Conservation (phyloP, 1,140 invertebrate species). For the Drosophila murphyi region DNA sequence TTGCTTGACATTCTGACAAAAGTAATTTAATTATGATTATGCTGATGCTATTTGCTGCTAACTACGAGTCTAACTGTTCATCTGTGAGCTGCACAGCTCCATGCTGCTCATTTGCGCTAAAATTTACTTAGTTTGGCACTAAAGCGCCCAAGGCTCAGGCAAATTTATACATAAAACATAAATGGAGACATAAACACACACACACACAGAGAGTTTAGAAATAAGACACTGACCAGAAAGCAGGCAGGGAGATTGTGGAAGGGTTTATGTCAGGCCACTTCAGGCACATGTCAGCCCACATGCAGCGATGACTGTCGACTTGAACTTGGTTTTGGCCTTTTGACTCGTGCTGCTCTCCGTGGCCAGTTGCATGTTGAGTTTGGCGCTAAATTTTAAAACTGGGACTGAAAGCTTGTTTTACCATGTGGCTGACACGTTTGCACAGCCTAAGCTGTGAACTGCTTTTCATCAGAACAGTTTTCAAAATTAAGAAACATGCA, state of each 20-base stretch:
- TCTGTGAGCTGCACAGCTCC: constrained; percentile 42
- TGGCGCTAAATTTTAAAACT: constrained; percentile 74
- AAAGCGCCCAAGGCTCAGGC: constrained; percentile 67
- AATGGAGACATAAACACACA: constrained; percentile 49
- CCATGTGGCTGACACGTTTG: constrained; percentile 26
- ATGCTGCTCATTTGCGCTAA: constrained; percentile 72
- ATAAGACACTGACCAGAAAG: constrained; percentile 24
- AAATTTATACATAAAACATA: constrained; percentile 79
- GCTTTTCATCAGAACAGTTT: constrained; percentile 52
- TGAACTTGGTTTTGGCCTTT: constrained; percentile 37
- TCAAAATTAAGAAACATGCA: constrained; percentile 54
- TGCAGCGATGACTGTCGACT: constrained; percentile 39
- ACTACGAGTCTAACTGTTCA: constrained; percentile 43
- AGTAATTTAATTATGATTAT: constrained; percentile 82
- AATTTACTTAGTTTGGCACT: constrained; percentile 79
- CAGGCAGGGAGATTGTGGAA: background rate
- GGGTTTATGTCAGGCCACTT: background rate
- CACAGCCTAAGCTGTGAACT: constrained; percentile 5
- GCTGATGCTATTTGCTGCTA: constrained; percentile 61
- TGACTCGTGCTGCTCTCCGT: constrained; percentile 13
- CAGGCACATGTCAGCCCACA: constrained; percentile 45
- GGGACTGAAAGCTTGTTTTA: constrained; percentile 63
- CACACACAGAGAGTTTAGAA: background rate
- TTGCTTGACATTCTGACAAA: constrained; percentile 76
- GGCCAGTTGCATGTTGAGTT: constrained; percentile 66